phyloP scores from a whole-genome alignment of 2,113 vertebrate genomes.

The Echinops telfairi region DNA sequence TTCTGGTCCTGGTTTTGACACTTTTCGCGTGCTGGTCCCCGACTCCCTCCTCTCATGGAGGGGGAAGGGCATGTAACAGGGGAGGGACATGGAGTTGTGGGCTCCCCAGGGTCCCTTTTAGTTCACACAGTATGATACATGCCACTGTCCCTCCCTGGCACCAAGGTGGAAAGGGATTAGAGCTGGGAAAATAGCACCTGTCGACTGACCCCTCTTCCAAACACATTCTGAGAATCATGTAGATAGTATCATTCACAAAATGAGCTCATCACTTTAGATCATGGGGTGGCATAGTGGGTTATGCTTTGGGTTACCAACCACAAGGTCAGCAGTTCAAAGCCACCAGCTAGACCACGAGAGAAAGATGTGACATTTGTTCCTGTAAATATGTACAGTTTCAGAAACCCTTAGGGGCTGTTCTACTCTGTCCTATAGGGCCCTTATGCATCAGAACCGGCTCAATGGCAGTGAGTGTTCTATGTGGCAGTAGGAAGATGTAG shows the following conservation, averaged over 20 bases:
- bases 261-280: neutral
- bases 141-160: accelerated
- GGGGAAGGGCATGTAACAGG: too few relatives aligned
- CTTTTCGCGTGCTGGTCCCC: neutral
- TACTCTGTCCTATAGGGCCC: too few relatives aligned
- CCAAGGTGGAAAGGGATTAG: neutral
- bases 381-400: too few relatives aligned
- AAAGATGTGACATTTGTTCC: too few relatives aligned
- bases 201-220: neutral
- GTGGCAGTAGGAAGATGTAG: neutral
- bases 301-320: too few relatives aligned
- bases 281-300: neutral
- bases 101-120: neutral
- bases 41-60: neutral
- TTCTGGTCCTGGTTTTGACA: neutral
- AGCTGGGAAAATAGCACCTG: neutral
- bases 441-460: too few relatives aligned
- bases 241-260: neutral
- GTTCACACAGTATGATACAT: accelerated
- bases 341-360: too few relatives aligned
- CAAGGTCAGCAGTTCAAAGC: too few relatives aligned
- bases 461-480: too few relatives aligned
- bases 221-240: neutral
- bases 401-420: too few relatives aligned
- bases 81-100: neutral